These are phyloP conservation scores for Daphoenositta chrysoptera DNA, from an alignment of 2,113 vertebrate genomes.

Conservation along the genomic window DNA sequence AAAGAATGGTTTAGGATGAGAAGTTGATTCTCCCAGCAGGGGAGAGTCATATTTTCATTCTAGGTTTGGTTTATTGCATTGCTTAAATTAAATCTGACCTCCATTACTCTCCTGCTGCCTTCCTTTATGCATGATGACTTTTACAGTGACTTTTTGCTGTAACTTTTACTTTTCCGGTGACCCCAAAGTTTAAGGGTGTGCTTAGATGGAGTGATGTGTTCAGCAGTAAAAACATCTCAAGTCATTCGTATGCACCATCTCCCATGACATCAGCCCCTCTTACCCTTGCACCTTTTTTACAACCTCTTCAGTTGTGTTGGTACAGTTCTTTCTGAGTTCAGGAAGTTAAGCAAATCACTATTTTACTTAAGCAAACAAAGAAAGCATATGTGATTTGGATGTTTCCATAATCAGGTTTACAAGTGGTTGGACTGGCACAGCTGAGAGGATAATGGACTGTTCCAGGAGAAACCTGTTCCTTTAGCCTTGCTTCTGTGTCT, in stretches of 20 bases:
- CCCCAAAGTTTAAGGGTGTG: neutral
- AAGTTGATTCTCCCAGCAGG: neutral
- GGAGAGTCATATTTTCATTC: neutral
- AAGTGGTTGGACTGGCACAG: neutral
- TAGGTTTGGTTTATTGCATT: neutral
- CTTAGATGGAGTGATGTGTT: neutral
- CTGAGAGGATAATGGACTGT: neutral
- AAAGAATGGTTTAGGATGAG: neutral
- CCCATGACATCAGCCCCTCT: neutral
- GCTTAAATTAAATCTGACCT: neutral
- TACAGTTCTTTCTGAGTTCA: neutral
- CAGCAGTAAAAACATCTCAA: neutral
- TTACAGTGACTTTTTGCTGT: neutral
- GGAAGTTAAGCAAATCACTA: neutral
- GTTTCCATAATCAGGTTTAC: neutral
- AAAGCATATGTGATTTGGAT: neutral
- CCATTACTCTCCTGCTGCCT: neutral
- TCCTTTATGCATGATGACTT: neutral
- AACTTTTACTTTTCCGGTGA: neutral
- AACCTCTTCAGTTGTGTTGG: neutral
- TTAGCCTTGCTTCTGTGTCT: neutral
- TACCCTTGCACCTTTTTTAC: neutral
- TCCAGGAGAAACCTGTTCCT: neutral
- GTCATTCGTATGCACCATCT: neutral
- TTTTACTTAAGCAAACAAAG: neutral